These are phyloP conservation scores for Podarcis cretensis DNA, from an alignment of 2,113 vertebrate species.

Conservation along the genomic window DNA sequence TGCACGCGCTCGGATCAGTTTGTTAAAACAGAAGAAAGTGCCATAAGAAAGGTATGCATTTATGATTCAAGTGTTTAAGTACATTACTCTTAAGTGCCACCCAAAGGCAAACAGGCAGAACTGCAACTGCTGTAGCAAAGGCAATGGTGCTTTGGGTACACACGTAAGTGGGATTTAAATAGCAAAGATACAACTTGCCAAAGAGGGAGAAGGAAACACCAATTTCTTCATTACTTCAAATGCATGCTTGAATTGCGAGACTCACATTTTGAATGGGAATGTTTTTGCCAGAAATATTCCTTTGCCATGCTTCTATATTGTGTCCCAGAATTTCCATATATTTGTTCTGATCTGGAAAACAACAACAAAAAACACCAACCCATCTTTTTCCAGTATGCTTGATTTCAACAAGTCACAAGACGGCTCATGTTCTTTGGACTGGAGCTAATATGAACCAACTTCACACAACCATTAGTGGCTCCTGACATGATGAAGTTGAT, in stretches of 20 bases:
- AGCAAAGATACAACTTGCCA: neutral
- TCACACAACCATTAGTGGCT: neutral
- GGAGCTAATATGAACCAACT: neutral
- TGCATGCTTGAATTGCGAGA: slow-evolving; percentile 6
- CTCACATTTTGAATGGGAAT: neutral
- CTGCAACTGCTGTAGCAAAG: slow-evolving; percentile 22
- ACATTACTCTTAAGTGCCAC: slow-evolving; percentile 38
- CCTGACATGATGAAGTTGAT: neutral
- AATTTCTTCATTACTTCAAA: slow-evolving; percentile 24
- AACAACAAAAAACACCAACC: no score
- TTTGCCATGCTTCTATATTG: neutral
- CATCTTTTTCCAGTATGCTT: no score
- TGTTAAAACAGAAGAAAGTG: neutral
- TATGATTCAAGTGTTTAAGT: slow-evolving; percentile 57
- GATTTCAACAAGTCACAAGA: neutral
- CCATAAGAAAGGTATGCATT: neutral
- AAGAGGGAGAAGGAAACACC: neutral
- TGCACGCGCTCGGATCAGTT: neutral
- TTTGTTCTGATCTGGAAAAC: neutral
- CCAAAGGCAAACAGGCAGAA: slow-evolving; percentile 15
- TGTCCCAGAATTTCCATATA: neutral
- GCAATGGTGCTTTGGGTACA: slow-evolving; percentile 1
- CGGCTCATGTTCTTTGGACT: neutral
- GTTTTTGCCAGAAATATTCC: neutral
- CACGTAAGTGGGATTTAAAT: neutral